phyloP scores from a whole-genome alignment of 35 echinoderm and acorn worm species.

The Apostichopus parvimensis region DNA sequence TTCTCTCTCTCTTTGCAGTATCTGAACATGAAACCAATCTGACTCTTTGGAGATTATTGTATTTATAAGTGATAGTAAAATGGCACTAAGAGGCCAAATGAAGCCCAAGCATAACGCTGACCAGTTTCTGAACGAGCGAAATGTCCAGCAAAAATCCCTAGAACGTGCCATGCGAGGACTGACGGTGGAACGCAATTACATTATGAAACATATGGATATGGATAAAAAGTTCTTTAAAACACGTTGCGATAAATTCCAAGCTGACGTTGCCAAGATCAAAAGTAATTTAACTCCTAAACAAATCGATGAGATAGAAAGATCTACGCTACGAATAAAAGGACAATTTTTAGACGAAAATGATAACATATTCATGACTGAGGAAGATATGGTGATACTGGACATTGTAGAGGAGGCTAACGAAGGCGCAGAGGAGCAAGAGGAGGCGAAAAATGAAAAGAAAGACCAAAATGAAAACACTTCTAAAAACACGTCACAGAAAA shows the following conservation, averaged over 20 bases:
- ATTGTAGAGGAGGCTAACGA: conserved; percentile 30
- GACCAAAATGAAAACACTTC: neutral
- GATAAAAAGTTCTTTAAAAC: conserved; percentile 34
- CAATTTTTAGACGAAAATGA: neutral
- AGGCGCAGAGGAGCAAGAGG: neutral
- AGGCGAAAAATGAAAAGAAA: too few species aligned
- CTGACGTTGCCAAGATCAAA: conserved; percentile 24
- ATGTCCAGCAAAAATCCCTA: conserved; percentile 22
- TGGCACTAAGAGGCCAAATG: neutral
- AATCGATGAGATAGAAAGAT: neutral
- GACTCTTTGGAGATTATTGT: neutral
- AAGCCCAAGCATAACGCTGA: conserved; percentile 42
- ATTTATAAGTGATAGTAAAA: neutral
- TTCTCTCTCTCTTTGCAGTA: neutral
- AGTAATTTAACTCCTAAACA: conserved; percentile 40
- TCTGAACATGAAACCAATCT: neutral
- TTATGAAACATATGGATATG: conserved; percentile 50
- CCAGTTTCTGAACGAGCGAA: conserved; percentile 36
- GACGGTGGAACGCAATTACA: conserved; percentile 19
- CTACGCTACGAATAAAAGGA: neutral
- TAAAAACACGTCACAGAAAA: neutral
- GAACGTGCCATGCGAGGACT: conserved; percentile 32
- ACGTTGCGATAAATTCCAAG: conserved; percentile 9
- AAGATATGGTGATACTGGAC: conserved; percentile 23
- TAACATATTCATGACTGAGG: neutral